A percentile compares a stretch with the other conserved stretches of the same genome.
phyloP scores from a whole-genome alignment of 2,888 invertebrate species.

The Cosmia trapezina region DNA sequence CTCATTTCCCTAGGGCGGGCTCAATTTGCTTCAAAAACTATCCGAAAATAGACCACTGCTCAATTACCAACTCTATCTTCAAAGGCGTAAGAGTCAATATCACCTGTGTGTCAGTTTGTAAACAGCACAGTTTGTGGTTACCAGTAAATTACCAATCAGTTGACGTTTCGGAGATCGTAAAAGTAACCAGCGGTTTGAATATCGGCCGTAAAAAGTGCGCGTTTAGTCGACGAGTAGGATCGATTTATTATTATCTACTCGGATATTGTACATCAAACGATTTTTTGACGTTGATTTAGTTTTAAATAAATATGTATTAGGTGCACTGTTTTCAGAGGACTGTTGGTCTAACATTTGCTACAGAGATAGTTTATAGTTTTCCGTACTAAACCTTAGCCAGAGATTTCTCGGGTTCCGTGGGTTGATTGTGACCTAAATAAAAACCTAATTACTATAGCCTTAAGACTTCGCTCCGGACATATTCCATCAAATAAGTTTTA shows the following conservation, averaged over 20 bases:
- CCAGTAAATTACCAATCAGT: slow-evolving; percentile 69
- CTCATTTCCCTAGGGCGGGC: slow-evolving; percentile 69
- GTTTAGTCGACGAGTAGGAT: slow-evolving; percentile 30
- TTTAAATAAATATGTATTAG: slow-evolving; percentile 39
- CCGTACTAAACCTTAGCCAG: too few relatives aligned
- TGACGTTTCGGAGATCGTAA: slow-evolving; percentile 69
- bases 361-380: too few relatives aligned
- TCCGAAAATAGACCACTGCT: slow-evolving; percentile 16
- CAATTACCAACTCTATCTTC: slow-evolving; percentile 29
- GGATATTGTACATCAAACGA: slow-evolving; percentile 55
- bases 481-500: too few relatives aligned
- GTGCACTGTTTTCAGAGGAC: background rate
- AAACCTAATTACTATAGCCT: too few relatives aligned
- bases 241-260: slow-evolving; percentile 48
- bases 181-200: slow-evolving; percentile 67
- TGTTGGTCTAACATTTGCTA: too few relatives aligned
- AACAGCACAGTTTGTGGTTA: slow-evolving; percentile 52
- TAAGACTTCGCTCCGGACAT: too few relatives aligned
- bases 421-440: too few relatives aligned
- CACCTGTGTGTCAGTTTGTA: slow-evolving; percentile 9
- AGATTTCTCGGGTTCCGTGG: too few relatives aligned
- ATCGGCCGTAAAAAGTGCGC: slow-evolving; percentile 55
- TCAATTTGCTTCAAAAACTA: slow-evolving; percentile 46
- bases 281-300: slow-evolving; percentile 44
- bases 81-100: slow-evolving; percentile 19